phyloP scores from a whole-genome alignment of 2,888 invertebrate genomes.

The Cheilosia soror region DNA sequence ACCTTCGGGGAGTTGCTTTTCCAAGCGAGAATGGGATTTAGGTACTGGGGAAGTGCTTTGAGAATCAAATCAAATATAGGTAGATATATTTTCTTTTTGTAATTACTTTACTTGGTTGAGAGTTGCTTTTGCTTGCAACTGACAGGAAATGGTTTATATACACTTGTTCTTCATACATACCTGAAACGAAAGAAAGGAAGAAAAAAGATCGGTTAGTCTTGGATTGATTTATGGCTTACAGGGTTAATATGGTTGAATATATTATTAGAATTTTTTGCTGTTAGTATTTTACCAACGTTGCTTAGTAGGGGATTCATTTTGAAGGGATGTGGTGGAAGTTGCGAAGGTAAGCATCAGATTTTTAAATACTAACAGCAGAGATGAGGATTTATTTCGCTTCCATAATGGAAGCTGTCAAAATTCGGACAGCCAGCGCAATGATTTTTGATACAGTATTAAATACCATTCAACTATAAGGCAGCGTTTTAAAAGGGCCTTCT shows the following conservation, averaged over 20 bases:
- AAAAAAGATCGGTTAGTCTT: slow-evolving; percentile 31
- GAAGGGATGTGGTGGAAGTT: too few relatives aligned
- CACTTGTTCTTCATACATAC: slow-evolving; percentile 51
- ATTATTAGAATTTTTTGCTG: neutral
- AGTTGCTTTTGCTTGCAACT: slow-evolving; percentile 66
- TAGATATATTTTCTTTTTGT: slow-evolving; percentile 51
- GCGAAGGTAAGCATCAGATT: too few relatives aligned
- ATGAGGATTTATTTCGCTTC: too few relatives aligned
- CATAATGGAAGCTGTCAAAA: too few relatives aligned
- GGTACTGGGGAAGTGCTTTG: slow-evolving; percentile 54
- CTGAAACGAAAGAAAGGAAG: slow-evolving; percentile 55
- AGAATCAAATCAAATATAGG: slow-evolving; percentile 64
- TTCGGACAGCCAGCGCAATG: too few relatives aligned
- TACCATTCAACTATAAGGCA: too few relatives aligned
- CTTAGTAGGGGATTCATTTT: too few relatives aligned
- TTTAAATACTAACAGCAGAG: too few relatives aligned
- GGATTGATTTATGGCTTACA: slow-evolving; percentile 48
- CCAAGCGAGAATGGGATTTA: slow-evolving; percentile 38
- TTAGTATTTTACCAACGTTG: neutral
- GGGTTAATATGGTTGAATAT: slow-evolving; percentile 1
- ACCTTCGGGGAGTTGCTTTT: slow-evolving; percentile 48
- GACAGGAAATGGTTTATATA: slow-evolving; percentile 64
- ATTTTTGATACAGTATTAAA: too few relatives aligned
- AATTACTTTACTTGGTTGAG: slow-evolving; percentile 73
- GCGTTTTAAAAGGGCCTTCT: too few relatives aligned